Conservation (phyloP, 2,113 vertebrate species). For the Entomyzon cyanotis region DNA sequence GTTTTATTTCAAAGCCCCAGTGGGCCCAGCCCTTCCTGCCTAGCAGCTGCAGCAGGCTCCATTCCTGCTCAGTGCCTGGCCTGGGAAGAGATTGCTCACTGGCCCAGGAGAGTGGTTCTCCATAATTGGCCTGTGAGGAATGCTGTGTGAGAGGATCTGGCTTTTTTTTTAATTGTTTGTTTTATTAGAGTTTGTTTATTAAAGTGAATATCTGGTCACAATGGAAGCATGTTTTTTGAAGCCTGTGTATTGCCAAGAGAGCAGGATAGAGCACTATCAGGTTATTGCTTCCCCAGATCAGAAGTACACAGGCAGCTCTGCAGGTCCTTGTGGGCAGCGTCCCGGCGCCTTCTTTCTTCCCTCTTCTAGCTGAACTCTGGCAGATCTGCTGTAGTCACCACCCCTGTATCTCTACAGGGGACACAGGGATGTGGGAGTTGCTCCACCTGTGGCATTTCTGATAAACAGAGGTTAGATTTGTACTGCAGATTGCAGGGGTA, state of each 20-base stretch:
- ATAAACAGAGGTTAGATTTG: background rate
- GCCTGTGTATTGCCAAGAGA: background rate
- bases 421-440: background rate
- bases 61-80: background rate
- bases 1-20: slow-evolving; percentile 21
- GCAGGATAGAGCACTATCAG: background rate
- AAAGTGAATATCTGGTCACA: background rate
- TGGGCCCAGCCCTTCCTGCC: slow-evolving; percentile 34
- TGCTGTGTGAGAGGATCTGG: background rate
- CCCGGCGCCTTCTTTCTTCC: accelerated
- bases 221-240: background rate
- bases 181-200: slow-evolving; percentile 50
- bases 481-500: background rate
- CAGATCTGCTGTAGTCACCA: background rate
- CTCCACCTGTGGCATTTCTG: background rate
- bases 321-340: accelerated
- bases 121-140: background rate
- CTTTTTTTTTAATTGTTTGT: background rate
- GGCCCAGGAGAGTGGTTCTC: background rate
- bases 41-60: background rate
- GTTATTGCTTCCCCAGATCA: background rate
- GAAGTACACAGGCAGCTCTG: background rate
- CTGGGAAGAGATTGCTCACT: background rate
- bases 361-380: background rate
- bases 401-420: accelerated